A percentile compares a stretch with the other conserved stretches of the same genome.
These are phyloP conservation scores for Ambastaia sidthimunki DNA, from an alignment of 2,797 vertebrate species.

Conservation along the genomic window DNA sequence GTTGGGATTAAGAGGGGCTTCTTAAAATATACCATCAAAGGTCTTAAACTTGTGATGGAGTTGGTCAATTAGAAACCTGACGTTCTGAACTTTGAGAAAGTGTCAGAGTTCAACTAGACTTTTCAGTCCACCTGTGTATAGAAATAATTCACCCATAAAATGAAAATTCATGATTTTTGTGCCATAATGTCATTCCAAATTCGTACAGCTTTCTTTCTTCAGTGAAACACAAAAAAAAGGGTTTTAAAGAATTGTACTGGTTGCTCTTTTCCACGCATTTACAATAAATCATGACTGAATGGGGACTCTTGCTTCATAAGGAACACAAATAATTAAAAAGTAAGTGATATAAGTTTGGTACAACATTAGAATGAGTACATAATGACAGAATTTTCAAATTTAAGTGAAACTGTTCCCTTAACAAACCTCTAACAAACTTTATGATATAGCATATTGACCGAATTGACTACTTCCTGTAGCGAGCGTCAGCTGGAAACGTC, in stretches of 20 bases:
- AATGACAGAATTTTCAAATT: too few relatives aligned
- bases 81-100: slow-evolving; percentile 39
- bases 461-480: slow-evolving; percentile 9
- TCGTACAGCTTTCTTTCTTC: not conserved
- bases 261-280: not conserved
- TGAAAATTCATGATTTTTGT: not conserved
- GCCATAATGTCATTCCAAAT: not conserved
- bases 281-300: not conserved
- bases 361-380: too few relatives aligned
- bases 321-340: too few relatives aligned
- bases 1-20: slow-evolving; percentile 32
- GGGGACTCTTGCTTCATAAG: too few relatives aligned
- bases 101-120: not conserved
- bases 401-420: too few relatives aligned
- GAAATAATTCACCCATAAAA: not conserved
- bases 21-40: slow-evolving; percentile 43
- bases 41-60: slow-evolving; percentile 48
- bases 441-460: not conserved
- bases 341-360: too few relatives aligned
- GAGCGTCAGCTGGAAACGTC: not conserved
- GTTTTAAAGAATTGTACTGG: not conserved
- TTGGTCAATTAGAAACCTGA: slow-evolving; percentile 45
- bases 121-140: slow-evolving; percentile 15
- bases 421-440: not conserved
- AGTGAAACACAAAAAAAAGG: not conserved